Evolutionary conservation across 2,888 invertebrate genomes (phyloP).

Genomic region (Lasioglossum calceatum): DNA sequence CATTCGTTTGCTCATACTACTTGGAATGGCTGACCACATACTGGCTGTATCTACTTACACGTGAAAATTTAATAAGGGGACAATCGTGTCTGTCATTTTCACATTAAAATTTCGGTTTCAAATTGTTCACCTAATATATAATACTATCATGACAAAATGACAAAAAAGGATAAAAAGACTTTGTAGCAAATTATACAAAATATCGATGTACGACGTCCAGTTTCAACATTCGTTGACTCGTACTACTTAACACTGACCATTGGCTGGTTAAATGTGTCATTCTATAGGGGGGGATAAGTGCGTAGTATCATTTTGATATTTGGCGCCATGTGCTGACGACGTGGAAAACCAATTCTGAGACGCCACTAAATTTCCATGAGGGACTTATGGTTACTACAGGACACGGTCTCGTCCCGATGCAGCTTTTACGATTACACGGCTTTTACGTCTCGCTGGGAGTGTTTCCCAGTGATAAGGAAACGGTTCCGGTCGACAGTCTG

Average conservation of each 20-base stretch:
- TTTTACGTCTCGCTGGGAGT: slow-evolving; percentile 34
- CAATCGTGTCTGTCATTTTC: no score
- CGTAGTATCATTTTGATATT: background rate
- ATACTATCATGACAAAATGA: no score
- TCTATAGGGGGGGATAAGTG: background rate
- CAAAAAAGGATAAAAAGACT: no score
- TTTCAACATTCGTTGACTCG: background rate
- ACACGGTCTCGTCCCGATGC: background rate
- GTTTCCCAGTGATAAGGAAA: slow-evolving; percentile 49
- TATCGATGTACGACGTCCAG: no score
- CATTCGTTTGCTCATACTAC: no score
- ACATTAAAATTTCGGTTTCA: no score
- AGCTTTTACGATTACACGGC: slow-evolving; percentile 29
- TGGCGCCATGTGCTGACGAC: background rate
- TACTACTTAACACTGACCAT: background rate
- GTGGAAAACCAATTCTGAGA: background rate
- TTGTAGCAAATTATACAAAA: no score
- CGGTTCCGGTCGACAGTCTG: slow-evolving; percentile 16
- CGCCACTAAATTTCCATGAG: background rate
- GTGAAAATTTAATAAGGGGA: no score
- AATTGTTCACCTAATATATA: no score
- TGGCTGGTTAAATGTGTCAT: background rate
- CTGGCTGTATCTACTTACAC: background rate
- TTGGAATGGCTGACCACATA: background rate
- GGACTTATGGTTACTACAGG: background rate